Evolutionary conservation across 2,797 vertebrate species (phyloP).

Genomic region (Catamblyrhynchus diadema): DNA sequence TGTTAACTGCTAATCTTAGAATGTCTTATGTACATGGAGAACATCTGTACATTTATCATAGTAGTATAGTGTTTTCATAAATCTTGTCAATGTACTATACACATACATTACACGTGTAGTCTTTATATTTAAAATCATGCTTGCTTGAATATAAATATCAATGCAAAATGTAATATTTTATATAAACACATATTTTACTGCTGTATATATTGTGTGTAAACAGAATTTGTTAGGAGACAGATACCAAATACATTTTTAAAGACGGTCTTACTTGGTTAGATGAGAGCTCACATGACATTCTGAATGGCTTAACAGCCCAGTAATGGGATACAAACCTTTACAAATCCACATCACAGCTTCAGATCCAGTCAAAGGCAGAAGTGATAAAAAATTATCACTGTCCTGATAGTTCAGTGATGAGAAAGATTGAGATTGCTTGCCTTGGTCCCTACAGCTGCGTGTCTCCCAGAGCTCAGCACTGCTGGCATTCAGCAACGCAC

Average conservation of each 20-base stretch:
- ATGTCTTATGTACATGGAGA: background rate
- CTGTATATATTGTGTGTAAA: slow-evolving; percentile 34
- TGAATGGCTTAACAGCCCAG: background rate
- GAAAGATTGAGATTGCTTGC: background rate
- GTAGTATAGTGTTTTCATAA: slow-evolving; percentile 33
- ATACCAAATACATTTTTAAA: slow-evolving; percentile 45
- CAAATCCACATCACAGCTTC: background rate
- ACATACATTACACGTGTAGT: slow-evolving; percentile 33
- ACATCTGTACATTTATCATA: slow-evolving; percentile 23
- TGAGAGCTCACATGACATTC: background rate
- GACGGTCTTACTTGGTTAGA: background rate
- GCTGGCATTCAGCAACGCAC: background rate
- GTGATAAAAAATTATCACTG: background rate
- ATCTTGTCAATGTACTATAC: slow-evolving; percentile 49
- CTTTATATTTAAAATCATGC: slow-evolving; percentile 51
- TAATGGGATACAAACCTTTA: background rate
- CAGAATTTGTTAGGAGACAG: slow-evolving; percentile 46
- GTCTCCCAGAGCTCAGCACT: background rate
- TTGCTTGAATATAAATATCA: slow-evolving; percentile 51
- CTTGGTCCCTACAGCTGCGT: rapidly evolving
- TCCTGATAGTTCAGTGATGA: background rate
- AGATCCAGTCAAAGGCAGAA: background rate
- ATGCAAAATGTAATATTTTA: slow-evolving; percentile 60
- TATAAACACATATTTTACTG: slow-evolving; percentile 50
- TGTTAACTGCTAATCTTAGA: slow-evolving; percentile 25